phyloP scores from a whole-genome alignment of 2,113 vertebrate species.

The Oreotrochilus melanogaster region DNA sequence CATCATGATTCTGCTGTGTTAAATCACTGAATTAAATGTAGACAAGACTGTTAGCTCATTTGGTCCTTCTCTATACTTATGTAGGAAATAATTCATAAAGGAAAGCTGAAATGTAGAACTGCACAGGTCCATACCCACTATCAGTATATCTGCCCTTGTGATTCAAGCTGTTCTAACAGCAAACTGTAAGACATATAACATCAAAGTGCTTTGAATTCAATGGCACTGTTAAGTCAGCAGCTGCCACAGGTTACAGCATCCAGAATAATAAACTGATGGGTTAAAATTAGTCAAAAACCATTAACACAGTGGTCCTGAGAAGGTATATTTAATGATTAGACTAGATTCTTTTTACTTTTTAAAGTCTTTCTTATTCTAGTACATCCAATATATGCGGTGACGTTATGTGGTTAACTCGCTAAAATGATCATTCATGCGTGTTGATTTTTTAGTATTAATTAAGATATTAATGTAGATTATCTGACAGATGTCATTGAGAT shows the following conservation, averaged over 20 bases:
- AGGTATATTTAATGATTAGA: neutral
- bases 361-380: neutral
- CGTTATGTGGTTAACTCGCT: rapidly evolving
- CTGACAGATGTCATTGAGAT: neutral
- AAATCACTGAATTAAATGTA: neutral
- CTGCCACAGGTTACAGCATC: neutral
- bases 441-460: neutral
- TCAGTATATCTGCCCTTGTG: neutral
- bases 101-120: neutral
- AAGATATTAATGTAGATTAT: neutral
- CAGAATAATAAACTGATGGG: neutral
- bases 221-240: neutral
- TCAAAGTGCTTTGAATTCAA: neutral
- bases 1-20: neutral
- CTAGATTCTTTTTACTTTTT: neutral
- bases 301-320: neutral
- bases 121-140: neutral
- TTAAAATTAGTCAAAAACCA: neutral
- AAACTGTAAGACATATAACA: neutral
- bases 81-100: neutral
- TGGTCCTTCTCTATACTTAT: neutral
- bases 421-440: neutral
- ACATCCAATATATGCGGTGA: neutral
- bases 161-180: neutral
- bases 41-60: neutral